Evolutionary conservation across 1,140 invertebrate species (phyloP).

Genomic region (Leptonema lineaticorne): DNA sequence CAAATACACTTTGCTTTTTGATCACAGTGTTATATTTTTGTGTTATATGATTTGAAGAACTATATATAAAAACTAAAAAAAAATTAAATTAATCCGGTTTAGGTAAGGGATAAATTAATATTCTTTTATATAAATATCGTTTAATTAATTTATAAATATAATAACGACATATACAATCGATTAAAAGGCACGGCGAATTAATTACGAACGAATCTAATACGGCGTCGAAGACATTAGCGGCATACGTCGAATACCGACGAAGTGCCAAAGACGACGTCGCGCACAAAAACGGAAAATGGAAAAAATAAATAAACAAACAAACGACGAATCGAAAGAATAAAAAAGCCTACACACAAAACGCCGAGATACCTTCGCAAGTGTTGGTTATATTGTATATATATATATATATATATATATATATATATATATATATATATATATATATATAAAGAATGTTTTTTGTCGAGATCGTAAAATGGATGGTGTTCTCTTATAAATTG

Average conservation of each 20-base stretch:
- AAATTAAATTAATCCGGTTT: too few relatives aligned
- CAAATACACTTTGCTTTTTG: too few relatives aligned
- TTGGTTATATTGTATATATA: not conserved
- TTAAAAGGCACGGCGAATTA: constrained; percentile 9
- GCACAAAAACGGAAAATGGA: not conserved
- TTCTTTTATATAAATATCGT: too few relatives aligned
- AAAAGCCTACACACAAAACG: not conserved
- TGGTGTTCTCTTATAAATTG: constrained; percentile 24
- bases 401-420: too few relatives aligned
- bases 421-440: too few relatives aligned
- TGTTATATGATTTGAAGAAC: too few relatives aligned
- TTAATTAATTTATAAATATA: too few relatives aligned
- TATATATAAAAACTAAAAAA: too few relatives aligned
- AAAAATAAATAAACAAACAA: not conserved
- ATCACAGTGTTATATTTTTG: too few relatives aligned
- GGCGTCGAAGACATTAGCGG: constrained; percentile 5
- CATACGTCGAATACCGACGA: constrained; percentile 4
- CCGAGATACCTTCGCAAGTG: not conserved
- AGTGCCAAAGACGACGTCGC: constrained; percentile 9
- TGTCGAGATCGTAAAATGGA: constrained; percentile 20
- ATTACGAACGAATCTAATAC: constrained; percentile 9
- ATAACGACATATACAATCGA: too few relatives aligned
- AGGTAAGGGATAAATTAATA: too few relatives aligned
- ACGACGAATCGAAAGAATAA: not conserved
- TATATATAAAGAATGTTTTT: too few relatives aligned